Evolutionary conservation across 2,113 vertebrate species (phyloP).

Genomic region (Clarias gariepinus): DNA sequence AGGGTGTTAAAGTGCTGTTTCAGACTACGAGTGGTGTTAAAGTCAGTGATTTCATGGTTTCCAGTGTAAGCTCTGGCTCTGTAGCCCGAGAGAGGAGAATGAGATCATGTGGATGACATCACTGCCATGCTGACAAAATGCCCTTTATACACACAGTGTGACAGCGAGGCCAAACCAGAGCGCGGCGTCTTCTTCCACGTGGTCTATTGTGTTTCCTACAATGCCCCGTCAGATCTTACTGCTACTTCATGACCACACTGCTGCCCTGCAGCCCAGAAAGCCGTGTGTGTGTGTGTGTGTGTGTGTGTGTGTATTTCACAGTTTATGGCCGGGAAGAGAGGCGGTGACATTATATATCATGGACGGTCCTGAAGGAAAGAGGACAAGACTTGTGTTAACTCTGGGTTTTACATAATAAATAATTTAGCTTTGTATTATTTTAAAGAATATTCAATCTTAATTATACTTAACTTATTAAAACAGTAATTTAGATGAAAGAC

Average conservation of each 20-base stretch:
- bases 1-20: constrained; percentile 12
- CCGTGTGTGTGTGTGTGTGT: background rate
- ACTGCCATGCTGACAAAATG: constrained; percentile 42
- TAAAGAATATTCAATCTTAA: background rate
- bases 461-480: background rate
- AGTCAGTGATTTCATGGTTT: constrained; percentile 18
- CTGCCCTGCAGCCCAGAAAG: constrained; percentile 10
- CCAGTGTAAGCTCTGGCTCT: background rate
- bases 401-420: background rate
- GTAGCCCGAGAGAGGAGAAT: constrained; percentile 38
- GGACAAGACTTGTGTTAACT: background rate
- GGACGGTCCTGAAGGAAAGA: background rate
- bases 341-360: background rate
- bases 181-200: constrained; percentile 44
- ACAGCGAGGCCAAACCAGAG: constrained; percentile 39
- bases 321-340: background rate
- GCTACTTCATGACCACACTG: constrained; percentile 16
- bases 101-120: constrained; percentile 54
- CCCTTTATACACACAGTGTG: constrained; percentile 49
- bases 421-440: background rate
- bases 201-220: constrained; percentile 62
- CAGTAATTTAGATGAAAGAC: background rate
- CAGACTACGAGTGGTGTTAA: background rate
- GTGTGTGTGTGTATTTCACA: constrained; percentile 16
- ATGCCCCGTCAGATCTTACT: constrained; percentile 60